Evolutionary conservation across 1,140 invertebrate genomes (phyloP), one percentile per base, ranked within the genome.

Genomic region (Zelostemma sp.): DNA sequence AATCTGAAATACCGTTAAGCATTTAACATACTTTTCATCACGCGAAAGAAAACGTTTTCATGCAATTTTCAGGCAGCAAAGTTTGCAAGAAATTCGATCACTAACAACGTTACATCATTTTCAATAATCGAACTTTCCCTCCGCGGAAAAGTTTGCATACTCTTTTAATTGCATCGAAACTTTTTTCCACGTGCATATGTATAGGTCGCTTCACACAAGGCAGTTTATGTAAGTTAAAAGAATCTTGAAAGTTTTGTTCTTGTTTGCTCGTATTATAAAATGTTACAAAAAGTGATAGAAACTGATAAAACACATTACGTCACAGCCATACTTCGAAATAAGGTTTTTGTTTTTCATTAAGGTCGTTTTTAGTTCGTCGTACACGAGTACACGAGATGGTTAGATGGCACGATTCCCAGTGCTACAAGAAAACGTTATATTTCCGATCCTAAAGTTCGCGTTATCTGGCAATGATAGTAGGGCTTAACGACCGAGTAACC

Each of bases 71-170:
- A 35, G 14, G 28, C 41, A 9, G 11, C 1, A 9, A 12, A n/a
- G 21, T 56, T 45, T 47, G 50, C 46, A 41, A 28, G 49, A 56
- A 64, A 48, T 70, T 60, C 18, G 38, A 16, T 53, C 45, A 54
- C 45, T 48, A 15, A 46, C 51, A 65, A 54, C 21, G 56, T 65
- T 9, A 49, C 15, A 49, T 57, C 67, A 54, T 56, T 70, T 65
- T 62, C 45, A 65, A 70, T 65, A 68, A 70, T 65, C 48, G 33
- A 61, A 70, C 49, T 66, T 66, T 48, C 43, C 48, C 61, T 45
- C 25, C 18, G 16, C n/a, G 46, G 51, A 5, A 16, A 53, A 17
- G 56, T 50, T 54, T 35, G 0, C 41, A 19, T 18, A 28, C 40
- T 21, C 57, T 56, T 56, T 61, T 61, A 65, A 70, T 64, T 56